Conservation (phyloP, 2,113 vertebrate genomes). For the Pangasianodon hypophthalmus region DNA sequence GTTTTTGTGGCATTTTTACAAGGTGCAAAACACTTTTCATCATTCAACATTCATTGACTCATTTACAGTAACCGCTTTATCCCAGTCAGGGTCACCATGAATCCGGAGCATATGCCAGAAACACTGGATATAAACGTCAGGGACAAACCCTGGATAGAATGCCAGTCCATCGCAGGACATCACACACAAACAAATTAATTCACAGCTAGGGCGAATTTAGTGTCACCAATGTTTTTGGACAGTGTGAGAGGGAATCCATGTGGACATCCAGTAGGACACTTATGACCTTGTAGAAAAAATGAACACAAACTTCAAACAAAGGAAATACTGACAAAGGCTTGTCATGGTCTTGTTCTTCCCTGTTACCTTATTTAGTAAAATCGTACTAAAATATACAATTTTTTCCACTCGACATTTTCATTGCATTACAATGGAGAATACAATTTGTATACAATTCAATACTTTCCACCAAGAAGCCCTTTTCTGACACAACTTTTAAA, state of each 20-base stretch:
- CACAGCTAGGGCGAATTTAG: background rate
- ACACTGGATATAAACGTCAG: background rate
- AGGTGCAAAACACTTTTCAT: background rate
- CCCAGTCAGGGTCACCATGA: background rate
- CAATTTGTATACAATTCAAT: constrained; percentile 24
- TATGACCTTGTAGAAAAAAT: constrained; percentile 31
- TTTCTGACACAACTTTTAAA: constrained; percentile 58
- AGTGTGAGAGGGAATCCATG: background rate
- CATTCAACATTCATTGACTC: background rate
- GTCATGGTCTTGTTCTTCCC: constrained; percentile 20
- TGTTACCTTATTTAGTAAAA: constrained; percentile 6
- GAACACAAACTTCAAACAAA: constrained; percentile 51
- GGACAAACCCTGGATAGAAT: background rate
- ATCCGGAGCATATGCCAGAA: background rate
- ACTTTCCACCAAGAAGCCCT: constrained; percentile 46
- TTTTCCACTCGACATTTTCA: constrained; percentile 21
- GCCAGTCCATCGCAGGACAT: background rate
- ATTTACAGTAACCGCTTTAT: background rate
- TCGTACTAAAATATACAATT: constrained; percentile 65
- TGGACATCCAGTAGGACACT: background rate
- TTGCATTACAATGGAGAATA: constrained; percentile 14
- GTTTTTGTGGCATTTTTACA: background rate
- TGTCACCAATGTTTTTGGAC: background rate
- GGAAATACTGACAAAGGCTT: constrained; percentile 58
- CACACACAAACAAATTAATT: background rate